These are phyloP conservation scores for Malacoraja senta DNA, from an alignment of 2,797 vertebrate species.

Conservation along the genomic window DNA sequence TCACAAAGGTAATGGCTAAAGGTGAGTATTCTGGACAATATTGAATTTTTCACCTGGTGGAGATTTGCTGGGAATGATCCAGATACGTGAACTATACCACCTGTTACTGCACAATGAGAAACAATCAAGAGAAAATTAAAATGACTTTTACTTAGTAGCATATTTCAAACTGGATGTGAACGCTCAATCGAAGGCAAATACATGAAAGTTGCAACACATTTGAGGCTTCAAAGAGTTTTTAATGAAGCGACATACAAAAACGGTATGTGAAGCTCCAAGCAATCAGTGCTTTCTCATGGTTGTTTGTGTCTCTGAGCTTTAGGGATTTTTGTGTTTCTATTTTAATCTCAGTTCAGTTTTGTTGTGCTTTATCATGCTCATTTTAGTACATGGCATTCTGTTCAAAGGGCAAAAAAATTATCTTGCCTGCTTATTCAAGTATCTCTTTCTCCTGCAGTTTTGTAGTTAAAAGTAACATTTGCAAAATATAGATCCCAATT, in stretches of 20 bases:
- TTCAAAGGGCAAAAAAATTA: not conserved
- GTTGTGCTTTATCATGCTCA: not conserved
- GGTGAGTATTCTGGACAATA: not conserved
- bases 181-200: not conserved
- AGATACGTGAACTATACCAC: not conserved
- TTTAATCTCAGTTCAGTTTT: not conserved
- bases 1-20: not conserved
- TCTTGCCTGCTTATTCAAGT: constrained; percentile 1
- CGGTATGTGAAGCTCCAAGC: not conserved
- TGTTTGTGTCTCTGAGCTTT: not conserved
- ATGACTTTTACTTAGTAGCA: not conserved
- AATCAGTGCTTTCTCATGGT: not conserved
- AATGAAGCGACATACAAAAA: not conserved
- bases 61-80: not conserved
- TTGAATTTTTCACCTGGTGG: not conserved
- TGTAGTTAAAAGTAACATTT: not conserved
- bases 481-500: not conserved
- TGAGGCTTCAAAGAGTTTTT: not conserved
- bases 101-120: not conserved
- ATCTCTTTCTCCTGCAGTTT: not conserved
- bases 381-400: not conserved
- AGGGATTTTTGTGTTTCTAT: not conserved
- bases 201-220: not conserved
- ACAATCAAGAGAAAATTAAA: not conserved
- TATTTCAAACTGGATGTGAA: not conserved